Base-by-base conservation (phyloP, 2,888 invertebrate species). In the Cabera pusaria region DNA sequence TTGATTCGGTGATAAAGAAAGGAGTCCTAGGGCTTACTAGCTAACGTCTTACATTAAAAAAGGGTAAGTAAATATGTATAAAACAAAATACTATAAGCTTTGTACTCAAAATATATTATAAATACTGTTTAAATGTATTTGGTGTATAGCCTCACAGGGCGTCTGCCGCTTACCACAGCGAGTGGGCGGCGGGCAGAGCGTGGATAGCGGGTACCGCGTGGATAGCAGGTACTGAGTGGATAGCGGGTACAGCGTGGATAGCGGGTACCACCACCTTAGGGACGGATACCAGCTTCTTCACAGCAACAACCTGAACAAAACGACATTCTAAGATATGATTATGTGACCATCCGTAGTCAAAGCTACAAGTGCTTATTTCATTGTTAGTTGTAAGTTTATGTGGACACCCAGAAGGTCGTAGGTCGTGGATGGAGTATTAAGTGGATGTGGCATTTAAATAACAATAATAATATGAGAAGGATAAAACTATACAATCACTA, bases 181-280 rank as follows among this genome's bases (percentile, higher is more conserved):
- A 20, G 26, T 22, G 32, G 9, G 14, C 16, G 9, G 28, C 36
- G 28, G 3, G 28, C 5, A 29, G 1, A 6, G 20, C 5, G 28
- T 20, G 24, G 7, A 25, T 2, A 9, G 20, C 5, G 22, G 3
- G 31, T 8, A 9, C 9, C 5, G 36, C 29, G 27, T 32, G 44
- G 16, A 22, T 10, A 5, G 8, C 22, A 6, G 17, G 8, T 11
- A 24, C 12, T 10, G 17, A 5, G 24, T 7, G 72, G 59, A 80
- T 76, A 72, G 80, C 79, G 67, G 77, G 51, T 70, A 44, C 72
- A 18, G 65, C 39, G 41, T 66, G 59, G 41, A 50, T 40, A 3
- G 52, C 39, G 6, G 58, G 57, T 38, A 59, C 64, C 26, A 72
- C 68, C 37, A 74, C 65, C 43, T 64, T 68, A 6, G 76, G 79